Base-by-base conservation (phyloP, 2,113 vertebrate species). In the Alligator sinensis region DNA sequence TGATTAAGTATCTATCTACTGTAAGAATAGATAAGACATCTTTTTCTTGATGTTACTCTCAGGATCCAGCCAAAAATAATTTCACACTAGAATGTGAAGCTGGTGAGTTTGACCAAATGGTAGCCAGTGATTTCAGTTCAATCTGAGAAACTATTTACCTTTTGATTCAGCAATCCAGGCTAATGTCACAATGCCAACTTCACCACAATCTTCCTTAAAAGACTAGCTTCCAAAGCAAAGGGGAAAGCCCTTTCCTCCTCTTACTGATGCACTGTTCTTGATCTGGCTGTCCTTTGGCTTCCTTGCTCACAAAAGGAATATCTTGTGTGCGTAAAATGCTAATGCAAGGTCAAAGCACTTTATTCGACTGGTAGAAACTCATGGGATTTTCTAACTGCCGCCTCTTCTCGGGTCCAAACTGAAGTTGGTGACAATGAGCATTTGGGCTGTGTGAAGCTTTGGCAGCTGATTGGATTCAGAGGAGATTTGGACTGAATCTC, bases 21-120 rank as follows among this genome's bases (percentile, higher is more conserved):
- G 61, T 28, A 85, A 77, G 61, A 89, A 75, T 59, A 66, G 62
- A 92, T 24, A 86, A 91, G 66, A 92, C 74, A 86, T 78, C 77
- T 95, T 94, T 11, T 60, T 84, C 92, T 94, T 94, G 92, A 95
- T 82, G 70, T 77, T 88, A 84, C 90, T 89, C 81, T 60, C 81
- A 84, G 82, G 84, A 92, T 72, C 68, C 72, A 61, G 77, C 66
- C 80, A 88, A 95, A 96, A 81, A 81, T 85, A 92, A 90, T 47
- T 75, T 61, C 10, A 5, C 63, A 25, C 19, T 54, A 60, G 84
- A 9, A 28, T 0, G 1, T 25, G 64, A 55, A 80, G 77, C 87
- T 21, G 13, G 61, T 58, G 82, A 84, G 87, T 60, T 87, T 93
- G 85, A 86, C 92, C 84, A 90, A 86, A 76, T 28, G 24, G 18